Evolutionary conservation across 2,797 vertebrate species (phyloP).

Genomic region (Tapirus indicus): DNA sequence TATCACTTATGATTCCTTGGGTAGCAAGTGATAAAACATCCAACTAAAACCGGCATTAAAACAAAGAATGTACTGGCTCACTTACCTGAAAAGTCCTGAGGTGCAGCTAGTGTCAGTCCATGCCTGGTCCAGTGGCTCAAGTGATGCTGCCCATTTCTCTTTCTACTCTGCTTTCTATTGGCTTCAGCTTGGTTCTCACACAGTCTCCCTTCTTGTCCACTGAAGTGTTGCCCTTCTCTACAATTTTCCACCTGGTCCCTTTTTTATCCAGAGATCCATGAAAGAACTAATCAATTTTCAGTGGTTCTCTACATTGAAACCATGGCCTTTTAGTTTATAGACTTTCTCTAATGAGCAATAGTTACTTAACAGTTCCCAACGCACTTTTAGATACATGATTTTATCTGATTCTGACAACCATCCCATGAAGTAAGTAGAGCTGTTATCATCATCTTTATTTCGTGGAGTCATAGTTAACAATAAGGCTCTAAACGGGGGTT

Average conservation of each 20-base stretch:
- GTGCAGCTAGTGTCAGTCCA: neutral
- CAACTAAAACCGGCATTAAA: neutral
- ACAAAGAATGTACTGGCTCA: neutral
- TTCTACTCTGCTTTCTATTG: neutral
- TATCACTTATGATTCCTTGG: neutral
- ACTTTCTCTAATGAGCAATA: slow-evolving; percentile 32
- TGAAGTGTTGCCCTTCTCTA: neutral
- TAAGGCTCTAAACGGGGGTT: neutral
- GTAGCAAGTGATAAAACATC: neutral
- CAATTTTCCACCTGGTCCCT: neutral
- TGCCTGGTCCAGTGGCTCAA: neutral
- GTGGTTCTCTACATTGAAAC: neutral
- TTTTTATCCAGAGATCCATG: neutral
- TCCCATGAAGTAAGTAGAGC: neutral
- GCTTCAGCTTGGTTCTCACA: neutral
- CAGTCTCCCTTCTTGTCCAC: neutral
- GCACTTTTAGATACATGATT: neutral
- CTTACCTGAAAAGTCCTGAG: neutral
- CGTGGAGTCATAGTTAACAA: slow-evolving; percentile 12
- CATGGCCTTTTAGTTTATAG: neutral
- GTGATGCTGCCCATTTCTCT: neutral
- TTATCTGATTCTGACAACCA: neutral
- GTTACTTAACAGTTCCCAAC: neutral
- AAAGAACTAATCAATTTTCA: neutral
- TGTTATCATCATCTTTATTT: slow-evolving; percentile 10